Evolutionary conservation across 2,797 vertebrate genomes (phyloP).

Genomic region (Limosa lapponica): DNA sequence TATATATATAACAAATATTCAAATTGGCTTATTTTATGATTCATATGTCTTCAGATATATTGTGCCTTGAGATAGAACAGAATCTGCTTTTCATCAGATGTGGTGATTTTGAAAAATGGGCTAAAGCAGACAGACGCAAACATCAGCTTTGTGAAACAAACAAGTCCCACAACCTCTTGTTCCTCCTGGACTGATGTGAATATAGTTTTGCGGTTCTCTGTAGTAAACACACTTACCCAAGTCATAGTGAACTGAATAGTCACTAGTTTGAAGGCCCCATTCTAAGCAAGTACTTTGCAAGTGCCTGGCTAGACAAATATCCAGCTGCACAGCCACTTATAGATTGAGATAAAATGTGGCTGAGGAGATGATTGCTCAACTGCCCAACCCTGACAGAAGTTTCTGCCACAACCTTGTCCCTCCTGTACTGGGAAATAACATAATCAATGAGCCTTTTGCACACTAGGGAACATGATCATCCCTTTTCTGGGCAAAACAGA

Average conservation of each 20-base stretch:
- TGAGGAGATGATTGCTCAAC: background rate
- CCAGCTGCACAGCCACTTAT: background rate
- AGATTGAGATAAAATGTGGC: background rate
- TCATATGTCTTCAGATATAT: background rate
- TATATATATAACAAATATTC: background rate
- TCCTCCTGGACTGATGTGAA: background rate
- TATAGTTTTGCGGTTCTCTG: background rate
- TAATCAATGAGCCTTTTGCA: background rate
- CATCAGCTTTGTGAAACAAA: background rate
- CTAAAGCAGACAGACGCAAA: background rate
- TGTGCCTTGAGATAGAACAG: background rate
- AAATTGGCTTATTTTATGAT: background rate
- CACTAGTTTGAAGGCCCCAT: background rate
- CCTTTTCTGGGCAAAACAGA: background rate
- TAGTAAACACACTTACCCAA: background rate
- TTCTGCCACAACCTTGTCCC: background rate
- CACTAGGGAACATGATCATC: background rate
- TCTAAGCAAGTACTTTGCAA: background rate
- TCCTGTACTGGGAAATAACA: background rate
- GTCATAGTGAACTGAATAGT: background rate
- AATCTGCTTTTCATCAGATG: background rate
- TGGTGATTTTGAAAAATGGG: background rate
- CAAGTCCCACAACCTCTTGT: background rate
- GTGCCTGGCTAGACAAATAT: background rate
- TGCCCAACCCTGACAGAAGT: too few relatives aligned